Conservation (phyloP, 2,113 vertebrate genomes). For the Cyprinodon brontotheroides region DNA sequence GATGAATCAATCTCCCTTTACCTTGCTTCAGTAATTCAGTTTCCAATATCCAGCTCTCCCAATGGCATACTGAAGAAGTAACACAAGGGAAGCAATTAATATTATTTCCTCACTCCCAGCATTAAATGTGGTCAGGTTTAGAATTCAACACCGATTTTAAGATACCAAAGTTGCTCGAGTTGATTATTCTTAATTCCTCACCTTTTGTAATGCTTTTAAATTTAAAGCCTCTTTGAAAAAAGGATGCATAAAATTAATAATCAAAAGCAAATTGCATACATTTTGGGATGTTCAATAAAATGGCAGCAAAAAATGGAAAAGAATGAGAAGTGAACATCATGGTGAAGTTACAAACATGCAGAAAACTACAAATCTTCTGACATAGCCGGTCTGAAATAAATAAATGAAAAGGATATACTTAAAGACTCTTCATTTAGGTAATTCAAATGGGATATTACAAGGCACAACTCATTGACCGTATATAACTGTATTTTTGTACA, state of each 20-base stretch:
- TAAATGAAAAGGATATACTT: background rate
- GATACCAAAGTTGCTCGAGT: background rate
- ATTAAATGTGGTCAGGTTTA: background rate
- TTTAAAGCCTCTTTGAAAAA: background rate
- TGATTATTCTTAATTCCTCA: background rate
- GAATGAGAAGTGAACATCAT: background rate
- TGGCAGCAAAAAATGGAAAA: background rate
- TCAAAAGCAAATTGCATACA: background rate
- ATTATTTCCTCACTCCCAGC: constrained; percentile 5
- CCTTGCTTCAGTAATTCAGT: background rate
- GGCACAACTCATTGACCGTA: too few species aligned
- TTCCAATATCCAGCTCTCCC: background rate
- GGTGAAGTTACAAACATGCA: background rate
- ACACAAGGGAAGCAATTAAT: background rate
- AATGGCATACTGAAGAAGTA: background rate
- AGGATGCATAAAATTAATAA: background rate
- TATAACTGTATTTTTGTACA: too few species aligned
- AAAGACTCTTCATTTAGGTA: background rate
- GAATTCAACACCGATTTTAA: constrained; percentile 1
- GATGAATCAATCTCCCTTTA: background rate
- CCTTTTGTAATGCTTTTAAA: background rate
- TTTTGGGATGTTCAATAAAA: background rate
- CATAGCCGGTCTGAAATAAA: background rate
- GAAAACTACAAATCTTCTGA: background rate
- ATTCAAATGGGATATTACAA: background rate